Evolutionary conservation across 2,797 vertebrate genomes (phyloP).

Genomic region (Anguilla obscura): DNA sequence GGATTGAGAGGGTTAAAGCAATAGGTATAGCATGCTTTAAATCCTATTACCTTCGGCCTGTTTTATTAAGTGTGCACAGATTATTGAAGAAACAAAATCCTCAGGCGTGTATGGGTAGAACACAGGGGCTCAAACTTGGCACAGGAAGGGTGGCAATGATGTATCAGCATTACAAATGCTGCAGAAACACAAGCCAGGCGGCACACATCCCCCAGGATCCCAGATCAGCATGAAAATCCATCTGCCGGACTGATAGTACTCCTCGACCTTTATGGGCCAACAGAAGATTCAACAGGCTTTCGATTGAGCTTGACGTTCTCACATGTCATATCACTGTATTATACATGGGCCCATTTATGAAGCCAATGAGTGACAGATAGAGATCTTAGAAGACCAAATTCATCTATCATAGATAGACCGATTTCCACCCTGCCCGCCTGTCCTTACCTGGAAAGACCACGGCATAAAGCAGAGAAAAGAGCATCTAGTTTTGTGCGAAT

Average conservation of each 20-base stretch:
- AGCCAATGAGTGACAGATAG: conserved; percentile 38
- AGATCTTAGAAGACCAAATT: conserved; percentile 57
- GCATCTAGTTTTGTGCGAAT: conserved; percentile 43
- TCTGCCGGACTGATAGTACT: conserved; percentile 35
- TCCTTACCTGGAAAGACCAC: conserved; percentile 56
- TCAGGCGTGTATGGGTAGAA: not conserved
- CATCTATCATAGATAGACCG: conserved; percentile 47
- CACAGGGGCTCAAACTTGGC: not conserved
- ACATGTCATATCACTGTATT: conserved; percentile 25
- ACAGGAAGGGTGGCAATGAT: not conserved
- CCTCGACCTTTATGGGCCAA: conserved; percentile 16
- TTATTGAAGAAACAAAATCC: not conserved
- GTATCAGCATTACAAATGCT: not conserved
- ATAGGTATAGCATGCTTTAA: not conserved
- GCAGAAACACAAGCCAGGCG: not conserved
- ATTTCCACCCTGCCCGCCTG: conserved; percentile 55
- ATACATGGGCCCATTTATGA: conserved; percentile 43
- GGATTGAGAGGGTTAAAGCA: not conserved
- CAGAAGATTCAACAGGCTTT: conserved; percentile 37
- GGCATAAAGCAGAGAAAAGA: conserved; percentile 59
- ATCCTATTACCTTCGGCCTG: not conserved
- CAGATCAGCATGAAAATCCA: conserved; percentile 43
- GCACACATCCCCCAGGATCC: conserved; percentile 23
- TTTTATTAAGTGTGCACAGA: not conserved
- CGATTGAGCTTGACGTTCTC: conserved; percentile 26